A percentile compares a stretch with the other conserved stretches of the same genome.
phyloP scores from a whole-genome alignment of 2,113 vertebrate species.

The Leuciscus idus region DNA sequence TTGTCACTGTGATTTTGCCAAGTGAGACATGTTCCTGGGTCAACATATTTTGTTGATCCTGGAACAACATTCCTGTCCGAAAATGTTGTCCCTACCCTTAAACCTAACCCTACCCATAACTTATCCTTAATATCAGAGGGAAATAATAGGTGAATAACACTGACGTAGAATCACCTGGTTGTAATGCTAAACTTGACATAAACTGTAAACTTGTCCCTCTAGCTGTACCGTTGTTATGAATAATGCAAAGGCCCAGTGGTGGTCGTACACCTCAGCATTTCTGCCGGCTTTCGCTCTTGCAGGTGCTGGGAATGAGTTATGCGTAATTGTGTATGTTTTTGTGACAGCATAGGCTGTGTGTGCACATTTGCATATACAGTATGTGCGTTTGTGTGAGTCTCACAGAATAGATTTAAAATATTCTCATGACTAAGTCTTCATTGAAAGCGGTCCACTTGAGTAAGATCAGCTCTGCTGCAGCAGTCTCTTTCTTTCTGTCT shows the following conservation, averaged over 20 bases:
- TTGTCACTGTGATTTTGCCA: neutral
- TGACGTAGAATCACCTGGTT: too few species aligned
- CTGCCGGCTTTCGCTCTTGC: neutral
- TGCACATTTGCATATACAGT: conserved; percentile 9
- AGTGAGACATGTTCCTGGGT: too few species aligned
- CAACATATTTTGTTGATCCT: too few species aligned
- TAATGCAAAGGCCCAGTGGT: conserved; percentile 39
- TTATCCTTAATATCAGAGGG: too few species aligned
- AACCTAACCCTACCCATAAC: too few species aligned
- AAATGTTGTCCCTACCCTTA: too few species aligned
- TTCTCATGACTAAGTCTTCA: too few species aligned
- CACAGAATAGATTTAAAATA: neutral
- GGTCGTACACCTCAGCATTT: conserved; percentile 31
- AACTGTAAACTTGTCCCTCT: neutral
- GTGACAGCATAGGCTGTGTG: neutral
- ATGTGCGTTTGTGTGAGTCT: neutral
- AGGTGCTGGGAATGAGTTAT: conserved; percentile 4
- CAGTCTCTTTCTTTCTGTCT: neutral
- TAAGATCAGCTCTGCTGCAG: neutral
- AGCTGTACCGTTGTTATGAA: conserved; percentile 22
- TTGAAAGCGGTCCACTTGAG: neutral
- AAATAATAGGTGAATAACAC: too few species aligned
- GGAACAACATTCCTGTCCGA: too few species aligned
- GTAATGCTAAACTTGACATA: too few species aligned
- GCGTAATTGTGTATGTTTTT: conserved; percentile 11